Evolutionary conservation across 2,888 invertebrate genomes (phyloP), one percentile per base, ranked within the genome.

Genomic region (Orgyia antiqua): DNA sequence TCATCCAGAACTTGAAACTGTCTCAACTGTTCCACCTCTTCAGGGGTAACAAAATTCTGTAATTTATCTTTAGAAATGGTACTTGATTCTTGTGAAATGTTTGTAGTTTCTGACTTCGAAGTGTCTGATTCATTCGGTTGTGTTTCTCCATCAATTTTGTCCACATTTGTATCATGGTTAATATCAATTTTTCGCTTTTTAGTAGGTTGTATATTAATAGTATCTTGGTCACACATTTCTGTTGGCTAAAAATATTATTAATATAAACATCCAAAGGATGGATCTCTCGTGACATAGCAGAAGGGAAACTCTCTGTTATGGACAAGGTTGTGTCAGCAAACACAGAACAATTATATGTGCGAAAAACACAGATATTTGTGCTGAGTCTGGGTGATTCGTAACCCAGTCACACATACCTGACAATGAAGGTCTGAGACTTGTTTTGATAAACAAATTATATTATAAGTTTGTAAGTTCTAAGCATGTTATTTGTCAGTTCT

Each of bases 1-100:
- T 87, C 87, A 36, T 87, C 87, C 29, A 87, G 48, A 1, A 87
- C 78, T 37, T 76, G 68, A 48, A 84, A 86, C 51, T 87, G 80
- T 27, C 68, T 58, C 3, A 87, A 52, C 29, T 63, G 68, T 17
- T 79, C 66, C 21, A 82, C 23, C 34, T 86, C 82, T 24, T 76
- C 75, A 0, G 52, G 47, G 5, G 55, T 68, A 1, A 78, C 67
- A 29, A 58, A 63, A 31, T 76, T 67, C 8, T 42, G 46, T 19
- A 63, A 76, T 29, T 67, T 68, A 3, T 59, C 51, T 8, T 46
- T 39, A 2, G 39, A 29, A 13, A 51, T 36, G 19, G 45, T 8
- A 4, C 8, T 17, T 4, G 4, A 11, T 15, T n/a, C n/a, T n/a
- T 6, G 15, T 13, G 13, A n/a, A 13, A 10, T 11, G 29, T 4